Evolutionary conservation across 2,888 invertebrate species (phyloP).

Genomic region (Idaea biselata): DNA sequence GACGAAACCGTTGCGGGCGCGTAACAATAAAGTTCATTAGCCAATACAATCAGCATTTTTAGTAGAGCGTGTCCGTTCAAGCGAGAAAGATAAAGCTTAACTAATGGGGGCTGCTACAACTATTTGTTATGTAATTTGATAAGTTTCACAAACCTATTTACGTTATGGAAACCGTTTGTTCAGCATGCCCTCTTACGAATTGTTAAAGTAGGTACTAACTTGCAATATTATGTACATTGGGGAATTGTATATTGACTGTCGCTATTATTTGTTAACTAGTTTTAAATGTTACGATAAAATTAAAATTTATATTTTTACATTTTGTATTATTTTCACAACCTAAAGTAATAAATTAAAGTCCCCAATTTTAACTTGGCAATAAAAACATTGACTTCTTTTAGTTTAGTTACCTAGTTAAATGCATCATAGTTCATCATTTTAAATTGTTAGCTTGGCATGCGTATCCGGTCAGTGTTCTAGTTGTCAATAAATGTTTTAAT

Average conservation of each 20-base stretch:
- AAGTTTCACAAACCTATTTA: constrained; percentile 56
- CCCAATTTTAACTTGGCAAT: no score
- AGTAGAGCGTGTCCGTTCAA: constrained; percentile 73
- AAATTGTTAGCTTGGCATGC: constrained; percentile 58
- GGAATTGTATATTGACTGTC: constrained; percentile 40
- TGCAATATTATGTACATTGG: constrained; percentile 28
- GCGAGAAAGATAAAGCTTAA: constrained; percentile 59
- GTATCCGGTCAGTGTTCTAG: constrained; percentile 70
- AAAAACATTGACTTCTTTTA: no score
- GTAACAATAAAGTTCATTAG: constrained; percentile 59
- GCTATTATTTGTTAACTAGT: constrained; percentile 76
- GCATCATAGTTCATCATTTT: constrained; percentile 30
- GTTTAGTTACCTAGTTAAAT: constrained; percentile 31
- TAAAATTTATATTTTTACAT: constrained; percentile 26
- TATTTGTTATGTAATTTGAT: constrained; percentile 66
- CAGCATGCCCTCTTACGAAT: constrained; percentile 14
- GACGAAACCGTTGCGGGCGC: constrained; percentile 78
- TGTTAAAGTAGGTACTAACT: constrained; percentile 15
- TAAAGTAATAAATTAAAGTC: constrained; percentile 13
- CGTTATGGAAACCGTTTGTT: constrained; percentile 7
- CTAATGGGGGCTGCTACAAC: constrained; percentile 53
- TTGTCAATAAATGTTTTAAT: constrained; percentile 63
- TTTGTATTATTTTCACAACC: background rate
- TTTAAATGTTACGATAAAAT: constrained; percentile 56
- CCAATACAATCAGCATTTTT: constrained; percentile 54